These are phyloP conservation scores for Polypedilum vanderplanki DNA, from an alignment of 1,140 invertebrate species.

Conservation along the genomic window DNA sequence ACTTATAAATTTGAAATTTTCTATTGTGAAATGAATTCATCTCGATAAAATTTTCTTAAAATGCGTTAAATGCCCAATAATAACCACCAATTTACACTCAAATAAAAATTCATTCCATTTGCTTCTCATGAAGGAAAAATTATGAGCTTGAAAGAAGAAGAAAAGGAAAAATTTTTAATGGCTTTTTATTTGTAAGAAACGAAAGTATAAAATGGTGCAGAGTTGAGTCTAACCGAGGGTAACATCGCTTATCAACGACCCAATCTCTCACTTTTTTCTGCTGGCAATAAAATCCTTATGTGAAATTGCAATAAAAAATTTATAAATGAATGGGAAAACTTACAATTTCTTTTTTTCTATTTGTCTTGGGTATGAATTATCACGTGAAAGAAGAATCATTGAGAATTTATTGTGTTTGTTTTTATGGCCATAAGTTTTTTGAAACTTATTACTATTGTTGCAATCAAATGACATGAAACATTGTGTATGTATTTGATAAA, in stretches of 20 bases:
- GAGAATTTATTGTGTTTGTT: too few species aligned
- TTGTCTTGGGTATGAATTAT: neutral
- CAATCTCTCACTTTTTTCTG: neutral
- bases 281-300: constrained; percentile 28
- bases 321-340: constrained; percentile 26
- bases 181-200: neutral
- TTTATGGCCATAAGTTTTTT: too few species aligned
- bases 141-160: constrained; percentile 11
- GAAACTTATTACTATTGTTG: too few species aligned
- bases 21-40: too few species aligned
- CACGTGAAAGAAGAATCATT: neutral
- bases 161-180: constrained; percentile 20
- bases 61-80: too few species aligned
- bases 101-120: too few species aligned
- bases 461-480: too few species aligned
- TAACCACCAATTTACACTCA: too few species aligned
- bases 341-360: neutral
- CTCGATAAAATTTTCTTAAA: too few species aligned
- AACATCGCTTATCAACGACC: neutral
- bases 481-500: too few species aligned
- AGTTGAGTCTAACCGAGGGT: constrained; percentile 15
- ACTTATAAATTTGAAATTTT: too few species aligned
- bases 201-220: constrained; percentile 9
- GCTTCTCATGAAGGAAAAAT: neutral
- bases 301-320: constrained; percentile 27